Base-by-base conservation (phyloP, 2,797 vertebrate species). In the Gymnothorax reevesii region DNA sequence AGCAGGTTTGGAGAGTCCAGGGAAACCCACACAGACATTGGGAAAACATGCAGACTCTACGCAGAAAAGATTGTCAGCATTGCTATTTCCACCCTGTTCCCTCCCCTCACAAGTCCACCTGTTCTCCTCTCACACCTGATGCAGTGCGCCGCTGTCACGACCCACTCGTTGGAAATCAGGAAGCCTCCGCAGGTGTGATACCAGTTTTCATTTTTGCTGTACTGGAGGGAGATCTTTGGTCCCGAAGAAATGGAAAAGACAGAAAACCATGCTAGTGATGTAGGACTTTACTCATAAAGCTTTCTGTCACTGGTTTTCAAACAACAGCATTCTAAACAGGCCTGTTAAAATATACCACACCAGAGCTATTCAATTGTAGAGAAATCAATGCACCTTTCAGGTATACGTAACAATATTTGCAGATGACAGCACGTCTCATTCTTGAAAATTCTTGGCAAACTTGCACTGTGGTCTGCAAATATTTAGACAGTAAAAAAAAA, bases 111-210 rank as follows among this genome's bases (percentile, higher is more conserved):
- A 49, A 13, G 8, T 20, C 4, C 22, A 33, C 49, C 42, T 0
- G 7, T 20, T 15, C 5, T n/a, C 0, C 3, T 55, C 86, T 80
- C 80, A 88, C 90, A 96, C 95, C 95, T 94, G 92, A 96, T 95
- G 91, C 96, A 96, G 89, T 96, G 95, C 62, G 95, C 96, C 1
- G 96, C 96, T 0, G 97, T 98, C 89, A 98, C 57, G 54, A 98
- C 97, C 98, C 97, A 98, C 89, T 94, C 93, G 8, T 90, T 33
- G 27, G 94, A 92, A 82, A 98, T 95, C 90, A 97, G 95, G 60
- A 94, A 95, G 7, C 96, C 97, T 84, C 97, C 97, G 0, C 97
- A 99, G 86, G 96, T 97, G 92, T 98, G 97, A 25, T 0, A 22
- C 97, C 97, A 98, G 3, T 66, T 73, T 0, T 94, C 94, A 0